Conservation (phyloP, 2,888 invertebrate genomes). For the Dicyrtomina minuta region DNA sequence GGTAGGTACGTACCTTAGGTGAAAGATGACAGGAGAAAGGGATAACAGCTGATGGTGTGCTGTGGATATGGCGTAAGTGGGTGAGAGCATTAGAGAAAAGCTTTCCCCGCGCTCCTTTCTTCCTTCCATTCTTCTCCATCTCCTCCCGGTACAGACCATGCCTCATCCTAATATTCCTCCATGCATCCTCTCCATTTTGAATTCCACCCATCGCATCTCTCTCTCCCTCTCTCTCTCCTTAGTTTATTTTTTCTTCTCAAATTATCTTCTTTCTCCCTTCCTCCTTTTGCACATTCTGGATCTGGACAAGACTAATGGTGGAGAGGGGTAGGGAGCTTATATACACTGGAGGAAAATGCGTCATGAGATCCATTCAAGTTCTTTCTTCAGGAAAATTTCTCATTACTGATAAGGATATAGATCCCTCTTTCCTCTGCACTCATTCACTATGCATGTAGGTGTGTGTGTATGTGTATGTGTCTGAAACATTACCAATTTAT, state of each 20-base stretch:
- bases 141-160: too few relatives aligned
- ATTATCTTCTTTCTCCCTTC: neutral
- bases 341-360: conserved; percentile 24
- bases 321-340: conserved; percentile 10
- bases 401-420: conserved; percentile 20
- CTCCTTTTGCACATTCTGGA: neutral
- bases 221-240: neutral
- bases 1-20: too few relatives aligned
- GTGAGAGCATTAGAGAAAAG: neutral
- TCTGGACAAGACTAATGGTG: conserved; percentile 29
- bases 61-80: neutral
- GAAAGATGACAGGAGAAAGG: conserved; percentile 15
- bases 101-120: neutral
- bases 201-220: neutral
- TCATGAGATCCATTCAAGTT: conserved; percentile 22
- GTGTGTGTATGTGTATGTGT: neutral
- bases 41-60: neutral
- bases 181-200: neutral
- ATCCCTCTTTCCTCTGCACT: neutral
- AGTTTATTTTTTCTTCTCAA: neutral
- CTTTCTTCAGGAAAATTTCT: conserved; percentile 28
- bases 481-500: neutral
- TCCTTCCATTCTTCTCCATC: too few relatives aligned
- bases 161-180: too few relatives aligned
- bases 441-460: neutral